Percentiles rank a stretch among this genome's conserved stretches.
Conservation (phyloP, 2,888 invertebrate genomes). For the Hemistola chrysoprasaria region DNA sequence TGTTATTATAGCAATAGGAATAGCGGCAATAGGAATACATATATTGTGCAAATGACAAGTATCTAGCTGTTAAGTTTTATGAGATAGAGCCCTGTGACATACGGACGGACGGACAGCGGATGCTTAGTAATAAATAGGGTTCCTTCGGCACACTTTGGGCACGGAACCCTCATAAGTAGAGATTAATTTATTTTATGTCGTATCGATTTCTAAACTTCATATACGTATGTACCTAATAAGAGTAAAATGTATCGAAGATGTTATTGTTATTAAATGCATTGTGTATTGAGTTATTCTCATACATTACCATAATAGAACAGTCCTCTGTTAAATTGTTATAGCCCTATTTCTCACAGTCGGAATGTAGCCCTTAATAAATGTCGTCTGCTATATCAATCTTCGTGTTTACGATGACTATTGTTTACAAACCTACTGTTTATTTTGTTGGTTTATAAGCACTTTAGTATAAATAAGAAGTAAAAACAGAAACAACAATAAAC, state of each 20-base stretch:
- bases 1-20: too few species aligned
- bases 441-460: not conserved
- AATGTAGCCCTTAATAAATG: slow-evolving; percentile 29
- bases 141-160: too few species aligned
- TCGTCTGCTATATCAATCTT: slow-evolving; percentile 15
- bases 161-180: too few species aligned
- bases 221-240: not conserved
- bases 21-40: too few species aligned
- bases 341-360: slow-evolving; percentile 24
- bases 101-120: too few species aligned
- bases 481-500: too few species aligned
- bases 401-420: slow-evolving; percentile 10
- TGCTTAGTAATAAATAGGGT: too few species aligned
- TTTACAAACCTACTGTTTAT: slow-evolving; percentile 2
- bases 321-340: slow-evolving; percentile 18
- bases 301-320: slow-evolving; percentile 26
- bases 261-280: slow-evolving; percentile 26
- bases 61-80: too few species aligned
- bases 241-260: slow-evolving; percentile 7
- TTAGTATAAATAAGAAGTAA: not conserved
- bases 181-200: too few species aligned
- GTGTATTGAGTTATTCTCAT: slow-evolving; percentile 28
- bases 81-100: too few species aligned
- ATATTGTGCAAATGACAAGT: too few species aligned
- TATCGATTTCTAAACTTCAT: not conserved